A percentile compares a stretch with the other conserved stretches of the same genome.
Conservation (phyloP, 2,888 invertebrate genomes). For the Cataglyphis albicans region DNA sequence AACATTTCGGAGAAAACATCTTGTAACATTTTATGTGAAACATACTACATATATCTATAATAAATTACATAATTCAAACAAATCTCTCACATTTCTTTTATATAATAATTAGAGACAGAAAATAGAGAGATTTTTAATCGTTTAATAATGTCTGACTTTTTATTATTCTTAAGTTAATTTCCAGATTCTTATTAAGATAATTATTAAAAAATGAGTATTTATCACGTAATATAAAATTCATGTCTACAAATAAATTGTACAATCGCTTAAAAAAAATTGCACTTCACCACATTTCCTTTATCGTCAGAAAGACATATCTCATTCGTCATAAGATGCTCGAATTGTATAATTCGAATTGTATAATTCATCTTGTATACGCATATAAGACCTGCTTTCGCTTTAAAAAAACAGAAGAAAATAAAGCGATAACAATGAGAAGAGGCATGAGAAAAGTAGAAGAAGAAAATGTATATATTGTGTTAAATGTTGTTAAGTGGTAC, state of each 20-base stretch:
- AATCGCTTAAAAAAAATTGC: not conserved
- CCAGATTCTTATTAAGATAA: not conserved
- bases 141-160: not conserved
- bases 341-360: not conserved
- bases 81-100: not conserved
- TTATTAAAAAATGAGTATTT: not conserved
- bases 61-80: not conserved
- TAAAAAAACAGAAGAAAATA: not conserved
- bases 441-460: not conserved
- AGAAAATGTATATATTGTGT: conserved; percentile 75
- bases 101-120: not conserved
- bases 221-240: too few relatives aligned
- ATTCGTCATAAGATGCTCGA: not conserved
- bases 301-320: not conserved
- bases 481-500: conserved; percentile 82
- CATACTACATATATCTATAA: not conserved
- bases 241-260: not conserved
- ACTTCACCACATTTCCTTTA: not conserved
- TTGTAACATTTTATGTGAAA: too few relatives aligned
- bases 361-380: not conserved
- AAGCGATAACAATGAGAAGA: not conserved
- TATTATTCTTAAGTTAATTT: not conserved
- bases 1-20: too few relatives aligned
- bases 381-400: not conserved
- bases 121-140: not conserved